Conservation (phyloP, 92 coral and sea anemone species). For the Phenganax stokvisi region DNA sequence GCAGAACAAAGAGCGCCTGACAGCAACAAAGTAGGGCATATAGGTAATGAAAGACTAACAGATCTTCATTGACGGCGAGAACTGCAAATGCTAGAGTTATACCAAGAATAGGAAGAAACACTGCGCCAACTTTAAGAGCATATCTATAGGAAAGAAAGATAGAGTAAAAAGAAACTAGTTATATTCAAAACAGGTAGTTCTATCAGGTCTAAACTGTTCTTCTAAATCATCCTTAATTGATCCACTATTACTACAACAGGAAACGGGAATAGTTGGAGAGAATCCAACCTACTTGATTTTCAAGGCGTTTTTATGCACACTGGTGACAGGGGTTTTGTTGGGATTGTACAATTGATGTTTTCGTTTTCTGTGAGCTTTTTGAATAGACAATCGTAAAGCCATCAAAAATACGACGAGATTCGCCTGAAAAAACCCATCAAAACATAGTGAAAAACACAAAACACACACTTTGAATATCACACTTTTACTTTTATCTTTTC, state of each 20-base stretch:
- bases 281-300: slow-evolving; percentile 37
- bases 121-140: slow-evolving; percentile 81
- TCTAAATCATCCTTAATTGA: neutral
- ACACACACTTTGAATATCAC: neutral
- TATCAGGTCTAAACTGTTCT: neutral
- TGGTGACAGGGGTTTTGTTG: slow-evolving; percentile 42
- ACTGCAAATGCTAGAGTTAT: slow-evolving; percentile 78
- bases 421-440: slow-evolving; percentile 50
- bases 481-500: neutral
- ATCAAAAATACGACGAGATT: slow-evolving; percentile 73
- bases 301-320: slow-evolving; percentile 33
- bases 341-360: slow-evolving; percentile 63
- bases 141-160: slow-evolving; percentile 44
- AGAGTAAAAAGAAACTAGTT: neutral
- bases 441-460: neutral
- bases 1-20: slow-evolving; percentile 85
- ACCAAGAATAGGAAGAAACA: slow-evolving; percentile 72
- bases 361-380: slow-evolving; percentile 60
- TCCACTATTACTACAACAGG: neutral
- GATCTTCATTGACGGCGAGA: slow-evolving; percentile 68
- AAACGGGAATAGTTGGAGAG: neutral
- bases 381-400: slow-evolving; percentile 72
- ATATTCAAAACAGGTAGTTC: neutral
- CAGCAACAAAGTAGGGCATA: slow-evolving; percentile 81
- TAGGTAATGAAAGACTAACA: slow-evolving; percentile 75